Evolutionary conservation across 92 coral and sea anemone species (phyloP), one percentile per base, ranked within the genome.

Genomic region (Zoanthus sansibaricus): DNA sequence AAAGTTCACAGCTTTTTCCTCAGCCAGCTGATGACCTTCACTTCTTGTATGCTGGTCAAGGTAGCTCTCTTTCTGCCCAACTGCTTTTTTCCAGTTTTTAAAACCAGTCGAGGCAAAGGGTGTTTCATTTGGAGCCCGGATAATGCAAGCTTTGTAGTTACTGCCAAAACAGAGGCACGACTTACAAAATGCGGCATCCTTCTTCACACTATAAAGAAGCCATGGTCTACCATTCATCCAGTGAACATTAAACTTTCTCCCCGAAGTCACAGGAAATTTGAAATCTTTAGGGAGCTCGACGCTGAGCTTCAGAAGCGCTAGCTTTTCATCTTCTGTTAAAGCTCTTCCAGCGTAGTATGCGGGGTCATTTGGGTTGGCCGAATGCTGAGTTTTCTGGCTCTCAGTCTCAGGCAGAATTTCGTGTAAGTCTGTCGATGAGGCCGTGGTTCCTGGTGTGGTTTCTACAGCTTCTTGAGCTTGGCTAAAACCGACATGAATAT

Each of bases 1-100:
- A 83, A 86, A 86, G 89, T 86, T 86, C 70, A 71, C 80, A 6
- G 80, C 80, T 18, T 77, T 86, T 86, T 86, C 75, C 67, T 86
- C 89, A 16, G 82, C 78, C 74, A 72, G 66, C 32, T 68, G 51
- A 58, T 68, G 80, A 33, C 72, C 87, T 82, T 68, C 67, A 82
- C 82, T 82, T 1, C n/a, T 75, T 58, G n/a, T 75, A 82, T 82
- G 87, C 21, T 47, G 78, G 87, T 79, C 87, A 68, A 82, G 87
- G 62, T 68, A 79, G 67, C 84, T 42, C 61, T 58, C 84, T 20
- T 79, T 64, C 58, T 68, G 52, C 5, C 87, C 87, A 42, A 64
- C 55, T 31, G 87, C 87, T 82, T 82, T 82, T 31, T 82, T 82
- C 87, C 87, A 62, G 62, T 82, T 86, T 86, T 48, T 86, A 32